A percentile compares a stretch with the other conserved stretches of the same genome.
Conservation (phyloP, 2,888 invertebrate species). For the Diaprepes abbreviatus region DNA sequence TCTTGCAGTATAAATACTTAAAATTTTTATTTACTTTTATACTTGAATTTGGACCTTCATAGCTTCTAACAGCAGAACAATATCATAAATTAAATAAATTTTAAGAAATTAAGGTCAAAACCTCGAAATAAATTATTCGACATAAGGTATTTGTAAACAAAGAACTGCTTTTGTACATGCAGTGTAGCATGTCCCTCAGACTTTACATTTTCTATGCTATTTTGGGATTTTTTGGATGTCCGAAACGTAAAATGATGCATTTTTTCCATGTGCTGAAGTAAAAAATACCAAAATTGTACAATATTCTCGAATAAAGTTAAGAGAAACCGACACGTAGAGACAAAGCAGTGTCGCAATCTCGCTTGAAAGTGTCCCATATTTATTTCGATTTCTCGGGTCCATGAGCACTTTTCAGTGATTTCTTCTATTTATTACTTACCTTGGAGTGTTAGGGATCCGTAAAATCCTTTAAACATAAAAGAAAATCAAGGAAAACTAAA, state of each 20-base stretch:
- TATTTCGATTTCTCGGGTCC: constrained; percentile 29
- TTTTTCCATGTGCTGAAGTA: no score
- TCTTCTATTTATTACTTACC: constrained; percentile 30
- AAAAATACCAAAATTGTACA: background rate
- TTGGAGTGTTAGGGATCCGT: constrained; percentile 39
- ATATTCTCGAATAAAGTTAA: background rate
- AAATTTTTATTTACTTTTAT: background rate
- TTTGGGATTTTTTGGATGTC: no score
- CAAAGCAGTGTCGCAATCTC: constrained; percentile 47
- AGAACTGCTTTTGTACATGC: constrained; percentile 25
- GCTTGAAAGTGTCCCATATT: constrained; percentile 49
- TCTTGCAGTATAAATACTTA: background rate
- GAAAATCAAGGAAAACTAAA: constrained; percentile 43
- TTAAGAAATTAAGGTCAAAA: constrained; percentile 17
- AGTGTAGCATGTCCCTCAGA: constrained; percentile 10
- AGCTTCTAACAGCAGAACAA: background rate
- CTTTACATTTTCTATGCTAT: no score
- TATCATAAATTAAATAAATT: background rate
- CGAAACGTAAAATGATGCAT: no score
- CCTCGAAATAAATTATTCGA: constrained; percentile 1
- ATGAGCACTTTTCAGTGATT: background rate
- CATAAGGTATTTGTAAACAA: constrained; percentile 35
- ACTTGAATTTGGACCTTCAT: background rate
- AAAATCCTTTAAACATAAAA: constrained; percentile 31
- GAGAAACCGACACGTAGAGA: constrained; percentile 40